Conservation (phyloP, 2,888 invertebrate genomes). For the Drosophila birchii region DNA sequence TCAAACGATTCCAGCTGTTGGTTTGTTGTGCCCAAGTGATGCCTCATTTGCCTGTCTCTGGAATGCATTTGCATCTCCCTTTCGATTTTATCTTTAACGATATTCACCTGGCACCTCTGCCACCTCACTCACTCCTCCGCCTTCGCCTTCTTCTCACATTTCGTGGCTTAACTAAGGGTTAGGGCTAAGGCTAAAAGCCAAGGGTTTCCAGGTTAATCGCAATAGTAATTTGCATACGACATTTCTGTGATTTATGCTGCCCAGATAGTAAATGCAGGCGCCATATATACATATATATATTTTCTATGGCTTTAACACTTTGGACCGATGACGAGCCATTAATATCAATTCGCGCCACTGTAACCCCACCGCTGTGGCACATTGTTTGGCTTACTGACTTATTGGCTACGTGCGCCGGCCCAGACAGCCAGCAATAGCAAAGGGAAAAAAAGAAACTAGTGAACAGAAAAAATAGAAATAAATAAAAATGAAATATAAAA, state of each 20-base stretch:
- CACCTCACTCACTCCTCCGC: not conserved
- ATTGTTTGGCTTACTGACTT: conserved; percentile 62
- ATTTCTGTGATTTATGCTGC: conserved; percentile 39
- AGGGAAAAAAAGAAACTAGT: conserved; percentile 2
- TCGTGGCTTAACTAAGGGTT: not conserved
- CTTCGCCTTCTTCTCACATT: not conserved
- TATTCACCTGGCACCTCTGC: conserved; percentile 5
- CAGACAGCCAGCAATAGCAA: too few species aligned
- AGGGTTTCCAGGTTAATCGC: not conserved
- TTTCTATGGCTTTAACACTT: conserved; percentile 1
- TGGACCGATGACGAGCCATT: conserved; percentile 32
- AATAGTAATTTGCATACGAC: conserved; percentile 34
- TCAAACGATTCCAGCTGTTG: not conserved
- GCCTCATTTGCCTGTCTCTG: conserved; percentile 10
- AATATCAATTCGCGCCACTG: conserved; percentile 52
- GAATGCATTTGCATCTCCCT: conserved; percentile 15
- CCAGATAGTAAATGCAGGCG: conserved; percentile 14
- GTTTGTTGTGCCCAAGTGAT: not conserved
- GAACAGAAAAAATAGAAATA: not conserved
- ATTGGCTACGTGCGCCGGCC: conserved; percentile 46
- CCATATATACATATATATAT: not conserved
- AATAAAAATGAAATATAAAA: not conserved
- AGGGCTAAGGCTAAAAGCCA: not conserved
- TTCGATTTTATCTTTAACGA: conserved; percentile 8
- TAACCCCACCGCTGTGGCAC: conserved; percentile 53